Percentiles rank a stretch among this genome's conserved stretches.
These are phyloP conservation scores for Cryptocheilus praepositus DNA, from an alignment of 2,888 invertebrate genomes.

Conservation along the genomic window DNA sequence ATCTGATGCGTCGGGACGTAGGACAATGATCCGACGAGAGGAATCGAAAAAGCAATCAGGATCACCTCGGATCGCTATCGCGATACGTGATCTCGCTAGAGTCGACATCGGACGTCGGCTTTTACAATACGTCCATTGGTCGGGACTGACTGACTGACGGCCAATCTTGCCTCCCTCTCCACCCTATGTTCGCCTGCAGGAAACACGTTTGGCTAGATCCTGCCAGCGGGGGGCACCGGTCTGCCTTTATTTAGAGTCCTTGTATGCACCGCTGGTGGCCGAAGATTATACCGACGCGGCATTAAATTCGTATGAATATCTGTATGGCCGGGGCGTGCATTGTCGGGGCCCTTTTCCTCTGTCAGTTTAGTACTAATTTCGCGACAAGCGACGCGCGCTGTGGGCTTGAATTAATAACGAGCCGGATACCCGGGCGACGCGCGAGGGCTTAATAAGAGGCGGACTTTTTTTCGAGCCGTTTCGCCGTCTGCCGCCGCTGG, in stretches of 20 bases:
- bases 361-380: too few relatives aligned
- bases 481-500: neutral
- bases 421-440: too few relatives aligned
- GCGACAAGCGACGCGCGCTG: too few relatives aligned
- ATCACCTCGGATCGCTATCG: slow-evolving; percentile 39
- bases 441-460: too few relatives aligned
- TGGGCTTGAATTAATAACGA: too few relatives aligned
- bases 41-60: slow-evolving; percentile 36
- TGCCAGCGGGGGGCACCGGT: slow-evolving; percentile 49
- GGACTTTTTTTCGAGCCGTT: neutral
- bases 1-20: neutral
- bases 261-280: slow-evolving; percentile 45
- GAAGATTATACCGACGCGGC: slow-evolving; percentile 18
- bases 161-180: slow-evolving; percentile 48
- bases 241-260: slow-evolving; percentile 38
- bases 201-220: slow-evolving; percentile 59
- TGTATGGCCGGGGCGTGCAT: slow-evolving; percentile 7
- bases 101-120: slow-evolving; percentile 16
- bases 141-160: slow-evolving; percentile 52
- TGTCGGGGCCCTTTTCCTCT: too few relatives aligned
- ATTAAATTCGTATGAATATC: slow-evolving; percentile 41
- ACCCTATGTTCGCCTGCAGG: slow-evolving; percentile 23
- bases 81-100: slow-evolving; percentile 32
- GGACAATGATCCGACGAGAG: slow-evolving; percentile 38
- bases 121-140: slow-evolving; percentile 47